Percentiles rank a stretch among this genome's conserved stretches.
Evolutionary conservation across 2,797 vertebrate genomes (phyloP).

Genomic region (Enteromius paludinosus): DNA sequence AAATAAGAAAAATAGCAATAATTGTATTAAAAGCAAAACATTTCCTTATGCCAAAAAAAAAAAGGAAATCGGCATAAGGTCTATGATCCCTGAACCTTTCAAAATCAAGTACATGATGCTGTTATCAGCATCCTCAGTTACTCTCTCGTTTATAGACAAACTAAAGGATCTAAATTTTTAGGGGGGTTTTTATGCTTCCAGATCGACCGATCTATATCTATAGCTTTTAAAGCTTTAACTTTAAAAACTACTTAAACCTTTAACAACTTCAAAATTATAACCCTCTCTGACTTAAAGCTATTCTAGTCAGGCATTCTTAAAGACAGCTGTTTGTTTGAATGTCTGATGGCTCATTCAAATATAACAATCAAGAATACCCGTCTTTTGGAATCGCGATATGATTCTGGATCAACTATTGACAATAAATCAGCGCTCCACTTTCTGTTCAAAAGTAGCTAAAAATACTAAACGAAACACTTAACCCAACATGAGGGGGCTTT

Average conservation of each 20-base stretch:
- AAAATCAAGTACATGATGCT: not conserved
- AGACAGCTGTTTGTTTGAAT: not conserved
- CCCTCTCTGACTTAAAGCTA: not conserved
- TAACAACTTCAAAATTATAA: not conserved
- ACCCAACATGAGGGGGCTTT: not conserved
- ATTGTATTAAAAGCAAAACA: not conserved
- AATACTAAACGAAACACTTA: not conserved
- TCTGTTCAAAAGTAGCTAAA: not conserved
- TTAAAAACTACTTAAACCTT: not conserved
- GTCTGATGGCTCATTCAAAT: not conserved
- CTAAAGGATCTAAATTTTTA: not conserved
- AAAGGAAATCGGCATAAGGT: not conserved
- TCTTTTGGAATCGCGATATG: not conserved
- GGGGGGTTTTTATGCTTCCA: too few relatives aligned
- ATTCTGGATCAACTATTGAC: not conserved
- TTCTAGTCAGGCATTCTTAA: not conserved
- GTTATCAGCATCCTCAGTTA: not conserved
- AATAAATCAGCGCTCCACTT: not conserved
- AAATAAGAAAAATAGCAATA: not conserved
- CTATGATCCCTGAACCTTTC: not conserved
- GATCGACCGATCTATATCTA: not conserved
- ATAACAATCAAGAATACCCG: not conserved
- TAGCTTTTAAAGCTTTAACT: not conserved
- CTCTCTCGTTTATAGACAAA: not conserved
- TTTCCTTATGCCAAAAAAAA: too few relatives aligned